Evolutionary conservation across 2,113 vertebrate genomes (phyloP).

Genomic region (Urocynchramus pylzowi): DNA sequence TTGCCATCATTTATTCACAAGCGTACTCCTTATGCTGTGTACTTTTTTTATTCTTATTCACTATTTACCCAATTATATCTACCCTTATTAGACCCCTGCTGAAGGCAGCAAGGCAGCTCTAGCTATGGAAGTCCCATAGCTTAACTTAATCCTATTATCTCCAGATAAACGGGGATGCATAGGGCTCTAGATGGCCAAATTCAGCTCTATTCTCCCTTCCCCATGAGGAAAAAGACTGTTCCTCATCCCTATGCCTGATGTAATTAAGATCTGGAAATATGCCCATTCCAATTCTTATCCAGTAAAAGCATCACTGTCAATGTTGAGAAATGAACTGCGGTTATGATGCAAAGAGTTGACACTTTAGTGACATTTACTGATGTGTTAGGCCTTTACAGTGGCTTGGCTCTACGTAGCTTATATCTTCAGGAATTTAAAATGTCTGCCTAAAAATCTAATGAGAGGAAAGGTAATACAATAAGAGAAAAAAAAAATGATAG

Average conservation of each 20-base stretch:
- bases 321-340: slow-evolving; percentile 71
- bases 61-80: slow-evolving; percentile 81
- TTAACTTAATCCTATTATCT: slow-evolving; percentile 83
- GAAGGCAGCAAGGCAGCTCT: slow-evolving; percentile 72
- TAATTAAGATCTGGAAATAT: slow-evolving; percentile 81
- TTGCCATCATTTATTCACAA: slow-evolving; percentile 74
- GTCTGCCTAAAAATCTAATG: slow-evolving; percentile 50
- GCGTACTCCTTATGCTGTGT: slow-evolving; percentile 62
- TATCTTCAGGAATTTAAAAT: slow-evolving; percentile 59
- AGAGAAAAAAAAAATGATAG: neutral
- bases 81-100: slow-evolving; percentile 82
- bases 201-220: slow-evolving; percentile 54
- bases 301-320: slow-evolving; percentile 74
- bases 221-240: slow-evolving; percentile 62
- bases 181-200: slow-evolving; percentile 73
- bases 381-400: slow-evolving; percentile 58
- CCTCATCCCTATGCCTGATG: slow-evolving; percentile 74
- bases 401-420: slow-evolving; percentile 24
- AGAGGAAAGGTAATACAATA: neutral
- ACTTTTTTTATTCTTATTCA: slow-evolving; percentile 71
- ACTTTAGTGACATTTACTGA: slow-evolving; percentile 74
- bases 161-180: slow-evolving; percentile 71
- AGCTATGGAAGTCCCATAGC: slow-evolving; percentile 76
- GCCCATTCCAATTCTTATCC: slow-evolving; percentile 76
- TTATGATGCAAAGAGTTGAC: slow-evolving; percentile 75